Percentiles rank a stretch among this genome's conserved stretches.
phyloP scores from a whole-genome alignment of 2,888 invertebrate species.

The Mythimna vitellina region DNA sequence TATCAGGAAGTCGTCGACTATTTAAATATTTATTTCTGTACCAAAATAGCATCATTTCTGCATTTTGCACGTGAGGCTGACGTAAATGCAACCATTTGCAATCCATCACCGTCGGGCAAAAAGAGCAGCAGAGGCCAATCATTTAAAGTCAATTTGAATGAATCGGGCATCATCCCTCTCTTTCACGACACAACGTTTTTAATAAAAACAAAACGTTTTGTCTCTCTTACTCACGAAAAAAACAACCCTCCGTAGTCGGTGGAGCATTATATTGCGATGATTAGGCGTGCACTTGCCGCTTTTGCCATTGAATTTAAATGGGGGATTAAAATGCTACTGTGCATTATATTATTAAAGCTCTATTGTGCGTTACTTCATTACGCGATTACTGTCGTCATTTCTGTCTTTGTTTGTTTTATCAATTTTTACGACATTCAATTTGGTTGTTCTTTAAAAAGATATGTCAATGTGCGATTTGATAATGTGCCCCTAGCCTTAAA shows the following conservation, averaged over 20 bases:
- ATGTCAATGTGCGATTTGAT: background rate
- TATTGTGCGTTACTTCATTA: slow-evolving; percentile 88
- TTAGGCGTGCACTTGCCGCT: slow-evolving; percentile 88
- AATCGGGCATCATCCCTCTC: slow-evolving; percentile 75
- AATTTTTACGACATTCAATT: slow-evolving; percentile 48
- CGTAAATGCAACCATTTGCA: slow-evolving; percentile 83
- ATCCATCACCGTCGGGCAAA: slow-evolving; percentile 88
- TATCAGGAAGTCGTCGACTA: background rate
- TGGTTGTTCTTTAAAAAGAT: background rate
- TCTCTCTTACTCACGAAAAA: slow-evolving; percentile 79
- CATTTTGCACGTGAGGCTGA: slow-evolving; percentile 65
- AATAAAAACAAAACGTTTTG: slow-evolving; percentile 57
- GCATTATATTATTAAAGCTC: slow-evolving; percentile 88
- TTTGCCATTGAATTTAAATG: slow-evolving; percentile 89
- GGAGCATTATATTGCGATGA: slow-evolving; percentile 90
- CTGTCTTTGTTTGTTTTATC: slow-evolving; percentile 69
- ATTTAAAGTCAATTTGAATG: slow-evolving; percentile 90
- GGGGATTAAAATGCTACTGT: slow-evolving; percentile 87
- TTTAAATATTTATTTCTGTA: background rate
- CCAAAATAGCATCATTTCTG: slow-evolving; percentile 4
- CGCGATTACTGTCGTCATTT: slow-evolving; percentile 82
- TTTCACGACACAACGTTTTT: slow-evolving; percentile 62
- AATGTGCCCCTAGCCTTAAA: background rate
- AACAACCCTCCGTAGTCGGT: slow-evolving; percentile 81
- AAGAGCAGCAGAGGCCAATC: slow-evolving; percentile 83